phyloP scores from a whole-genome alignment of 53 echinoderm and acorn worm species.

The Stichopus horrens region DNA sequence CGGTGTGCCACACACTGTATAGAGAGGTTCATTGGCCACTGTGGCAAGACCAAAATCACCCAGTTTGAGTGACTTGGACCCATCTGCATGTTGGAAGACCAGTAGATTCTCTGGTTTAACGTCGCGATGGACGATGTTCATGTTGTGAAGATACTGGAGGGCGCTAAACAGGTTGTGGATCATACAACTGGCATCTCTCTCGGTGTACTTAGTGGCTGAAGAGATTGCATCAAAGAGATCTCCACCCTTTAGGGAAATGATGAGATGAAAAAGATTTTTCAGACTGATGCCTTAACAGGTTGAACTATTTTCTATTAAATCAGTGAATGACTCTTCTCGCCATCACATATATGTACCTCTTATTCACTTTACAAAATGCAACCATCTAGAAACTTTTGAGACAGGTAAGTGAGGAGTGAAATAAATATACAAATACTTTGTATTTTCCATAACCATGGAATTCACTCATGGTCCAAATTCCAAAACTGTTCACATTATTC shows the following conservation, averaged over 20 bases:
- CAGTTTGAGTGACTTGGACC: conserved; percentile 93
- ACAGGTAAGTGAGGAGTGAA: no score
- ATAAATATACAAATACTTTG: no score
- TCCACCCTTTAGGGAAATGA: conserved; percentile 64
- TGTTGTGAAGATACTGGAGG: conserved; percentile 88
- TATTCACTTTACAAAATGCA: no score
- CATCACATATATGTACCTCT: no score
- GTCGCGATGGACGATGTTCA: conserved; percentile 96
- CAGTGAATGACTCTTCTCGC: no score
- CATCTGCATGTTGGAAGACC: conserved; percentile 92
- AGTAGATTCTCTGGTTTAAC: conserved; percentile 97
- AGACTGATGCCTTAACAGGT: no score
- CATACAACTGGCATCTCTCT: conserved; percentile 98
- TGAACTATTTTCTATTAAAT: no score
- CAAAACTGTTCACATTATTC: no score
- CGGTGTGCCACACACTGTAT: conserved; percentile 95
- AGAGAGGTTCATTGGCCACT: conserved; percentile 74
- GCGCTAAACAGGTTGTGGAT: conserved; percentile 91
- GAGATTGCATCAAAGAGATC: conserved; percentile 98
- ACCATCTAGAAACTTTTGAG: no score
- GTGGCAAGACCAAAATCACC: conserved; percentile 98
- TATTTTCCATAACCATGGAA: no score
- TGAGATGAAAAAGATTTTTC: not conserved
- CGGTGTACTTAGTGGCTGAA: conserved; percentile 94
- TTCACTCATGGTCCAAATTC: no score